Evolutionary conservation across 2,888 invertebrate genomes (phyloP).

Genomic region (Cylindroiulus punctatus): DNA sequence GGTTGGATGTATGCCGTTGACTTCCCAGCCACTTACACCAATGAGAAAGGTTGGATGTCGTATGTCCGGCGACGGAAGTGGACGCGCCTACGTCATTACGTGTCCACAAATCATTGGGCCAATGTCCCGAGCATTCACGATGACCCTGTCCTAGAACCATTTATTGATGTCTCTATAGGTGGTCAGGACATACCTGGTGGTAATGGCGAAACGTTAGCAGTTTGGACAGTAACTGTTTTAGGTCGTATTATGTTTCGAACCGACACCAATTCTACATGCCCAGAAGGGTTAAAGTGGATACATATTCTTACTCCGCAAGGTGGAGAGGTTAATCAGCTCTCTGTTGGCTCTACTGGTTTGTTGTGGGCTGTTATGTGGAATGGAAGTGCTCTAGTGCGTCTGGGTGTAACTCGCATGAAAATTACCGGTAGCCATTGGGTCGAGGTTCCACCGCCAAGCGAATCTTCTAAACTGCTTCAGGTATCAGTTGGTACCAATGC

Average conservation of each 20-base stretch:
- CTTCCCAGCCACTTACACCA: constrained; percentile 84
- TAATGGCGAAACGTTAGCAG: constrained; percentile 77
- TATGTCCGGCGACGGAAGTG: constrained; percentile 89
- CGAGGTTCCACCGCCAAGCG: constrained; percentile 76
- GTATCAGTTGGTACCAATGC: constrained; percentile 84
- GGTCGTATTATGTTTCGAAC: constrained; percentile 89
- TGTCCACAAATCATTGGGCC: constrained; percentile 92
- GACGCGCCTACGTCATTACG: constrained; percentile 86
- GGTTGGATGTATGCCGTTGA: constrained; percentile 94
- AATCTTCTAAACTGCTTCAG: constrained; percentile 77
- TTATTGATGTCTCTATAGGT: constrained; percentile 89
- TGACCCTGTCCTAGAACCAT: constrained; percentile 78
- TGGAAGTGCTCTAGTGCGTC: constrained; percentile 83
- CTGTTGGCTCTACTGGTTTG: constrained; percentile 84
- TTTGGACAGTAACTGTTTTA: constrained; percentile 94
- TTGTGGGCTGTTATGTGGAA: constrained; percentile 89
- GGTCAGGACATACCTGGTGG: constrained; percentile 84
- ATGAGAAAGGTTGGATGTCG: constrained; percentile 87
- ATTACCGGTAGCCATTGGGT: constrained; percentile 78
- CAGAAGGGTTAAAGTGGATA: constrained; percentile 89
- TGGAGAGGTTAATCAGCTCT: constrained; percentile 84
- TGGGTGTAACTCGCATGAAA: constrained; percentile 83
- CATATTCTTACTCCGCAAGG: constrained; percentile 79
- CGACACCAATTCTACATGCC: constrained; percentile 81
- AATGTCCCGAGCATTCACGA: constrained; percentile 71